Percentiles rank a stretch among this genome's conserved stretches.
phyloP scores from a whole-genome alignment of 2,113 vertebrate species.

The Catharus bicknelli region DNA sequence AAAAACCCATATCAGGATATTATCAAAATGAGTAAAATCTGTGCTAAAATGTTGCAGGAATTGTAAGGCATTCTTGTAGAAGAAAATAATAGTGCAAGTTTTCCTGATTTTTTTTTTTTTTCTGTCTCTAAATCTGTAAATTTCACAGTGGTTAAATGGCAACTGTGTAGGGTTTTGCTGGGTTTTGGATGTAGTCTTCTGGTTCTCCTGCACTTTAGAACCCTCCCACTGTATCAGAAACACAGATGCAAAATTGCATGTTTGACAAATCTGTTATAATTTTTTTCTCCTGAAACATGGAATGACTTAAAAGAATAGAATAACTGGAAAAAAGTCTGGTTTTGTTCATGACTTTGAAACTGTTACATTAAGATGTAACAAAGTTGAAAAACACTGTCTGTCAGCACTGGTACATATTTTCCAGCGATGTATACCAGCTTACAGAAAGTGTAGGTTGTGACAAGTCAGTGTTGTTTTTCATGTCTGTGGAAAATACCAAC shows the following conservation, averaged over 20 bases:
- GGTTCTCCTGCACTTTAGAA: background rate
- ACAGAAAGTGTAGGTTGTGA: background rate
- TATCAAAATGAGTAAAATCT: background rate
- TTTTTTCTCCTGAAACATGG: background rate
- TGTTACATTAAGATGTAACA: background rate
- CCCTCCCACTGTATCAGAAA: background rate
- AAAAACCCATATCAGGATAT: background rate
- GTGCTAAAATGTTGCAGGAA: background rate
- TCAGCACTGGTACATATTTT: background rate
- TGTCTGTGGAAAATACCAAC: background rate
- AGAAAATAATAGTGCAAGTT: background rate
- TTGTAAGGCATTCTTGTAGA: background rate
- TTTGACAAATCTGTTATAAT: background rate
- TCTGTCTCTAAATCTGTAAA: background rate
- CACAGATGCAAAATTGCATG: background rate
- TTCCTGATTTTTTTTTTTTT: background rate
- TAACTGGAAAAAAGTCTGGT: fast-evolving
- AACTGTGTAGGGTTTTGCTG: background rate
- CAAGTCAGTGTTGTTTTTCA: background rate
- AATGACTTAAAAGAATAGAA: background rate
- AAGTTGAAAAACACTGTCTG: background rate
- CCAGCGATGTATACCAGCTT: background rate
- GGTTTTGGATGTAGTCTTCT: background rate
- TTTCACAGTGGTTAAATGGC: background rate
- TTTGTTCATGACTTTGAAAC: background rate